These are phyloP conservation scores for Lithobates sylvaticus DNA, from an alignment of 2,797 vertebrate genomes.

Conservation along the genomic window DNA sequence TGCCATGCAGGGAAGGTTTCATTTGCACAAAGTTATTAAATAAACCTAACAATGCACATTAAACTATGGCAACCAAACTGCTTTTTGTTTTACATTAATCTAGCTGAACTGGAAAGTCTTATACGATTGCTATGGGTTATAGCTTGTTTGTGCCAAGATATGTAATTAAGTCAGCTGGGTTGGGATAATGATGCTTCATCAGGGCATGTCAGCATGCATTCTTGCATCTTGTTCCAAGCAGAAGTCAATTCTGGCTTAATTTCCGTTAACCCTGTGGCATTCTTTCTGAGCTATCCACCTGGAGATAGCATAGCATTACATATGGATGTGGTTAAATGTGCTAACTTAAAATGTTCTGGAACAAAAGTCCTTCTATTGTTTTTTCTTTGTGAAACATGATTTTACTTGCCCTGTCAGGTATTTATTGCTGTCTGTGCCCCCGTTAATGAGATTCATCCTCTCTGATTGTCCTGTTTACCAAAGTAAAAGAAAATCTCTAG, in stretches of 20 bases:
- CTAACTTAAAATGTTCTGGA: no score
- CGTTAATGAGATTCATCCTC: no score
- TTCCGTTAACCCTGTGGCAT: background rate
- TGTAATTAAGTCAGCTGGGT: background rate
- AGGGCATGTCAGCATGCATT: slow-evolving; percentile 8
- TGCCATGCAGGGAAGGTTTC: background rate
- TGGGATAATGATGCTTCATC: background rate
- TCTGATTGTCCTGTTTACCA: no score
- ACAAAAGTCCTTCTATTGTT: no score
- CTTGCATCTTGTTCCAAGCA: background rate
- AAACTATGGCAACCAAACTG: background rate
- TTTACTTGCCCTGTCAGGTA: no score
- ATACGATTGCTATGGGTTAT: background rate
- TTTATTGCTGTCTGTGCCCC: no score
- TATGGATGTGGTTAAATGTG: no score
- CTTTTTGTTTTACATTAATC: background rate
- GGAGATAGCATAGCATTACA: background rate
- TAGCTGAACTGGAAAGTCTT: background rate
- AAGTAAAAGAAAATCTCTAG: no score
- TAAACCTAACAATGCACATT: background rate
- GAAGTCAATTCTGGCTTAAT: background rate
- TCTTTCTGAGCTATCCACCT: background rate
- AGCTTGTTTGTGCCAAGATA: background rate
- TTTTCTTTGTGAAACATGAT: no score
- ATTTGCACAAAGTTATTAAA: background rate